Evolutionary conservation across 2,797 vertebrate species (phyloP).

Genomic region (Urosaurus nigricauda): DNA sequence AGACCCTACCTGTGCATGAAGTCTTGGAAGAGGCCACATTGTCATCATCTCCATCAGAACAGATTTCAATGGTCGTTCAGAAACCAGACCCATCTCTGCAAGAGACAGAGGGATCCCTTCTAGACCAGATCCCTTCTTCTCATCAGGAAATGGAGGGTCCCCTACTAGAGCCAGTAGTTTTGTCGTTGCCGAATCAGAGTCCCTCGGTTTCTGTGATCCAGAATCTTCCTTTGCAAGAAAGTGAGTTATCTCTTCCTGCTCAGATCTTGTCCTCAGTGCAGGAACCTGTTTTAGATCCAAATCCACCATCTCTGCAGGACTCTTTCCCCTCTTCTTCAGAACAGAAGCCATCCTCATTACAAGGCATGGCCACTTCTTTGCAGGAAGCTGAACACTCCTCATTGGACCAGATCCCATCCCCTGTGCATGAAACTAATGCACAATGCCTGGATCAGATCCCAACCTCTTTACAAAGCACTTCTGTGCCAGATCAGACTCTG

Average conservation of each 20-base stretch:
- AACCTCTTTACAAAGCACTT: background rate
- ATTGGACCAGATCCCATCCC: background rate
- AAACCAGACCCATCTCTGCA: background rate
- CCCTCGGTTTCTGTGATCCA: background rate
- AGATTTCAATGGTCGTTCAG: background rate
- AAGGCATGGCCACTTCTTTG: background rate
- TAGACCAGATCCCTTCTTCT: constrained; percentile 6
- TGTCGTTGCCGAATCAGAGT: background rate
- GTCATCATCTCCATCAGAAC: background rate
- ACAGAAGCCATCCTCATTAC: background rate
- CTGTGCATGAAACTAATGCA: background rate
- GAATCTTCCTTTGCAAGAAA: constrained; percentile 9
- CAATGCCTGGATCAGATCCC: background rate
- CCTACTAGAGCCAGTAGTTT: background rate
- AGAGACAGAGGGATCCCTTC: background rate
- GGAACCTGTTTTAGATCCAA: background rate
- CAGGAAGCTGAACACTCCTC: background rate
- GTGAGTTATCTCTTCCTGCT: background rate
- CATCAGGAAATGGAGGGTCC: background rate
- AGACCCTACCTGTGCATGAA: background rate
- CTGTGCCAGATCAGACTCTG: background rate
- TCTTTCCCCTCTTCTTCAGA: background rate
- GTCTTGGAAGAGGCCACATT: background rate
- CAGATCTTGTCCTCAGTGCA: background rate
- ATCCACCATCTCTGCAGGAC: constrained; percentile 5